These are phyloP conservation scores for Leptogaster cylindrica DNA, from an alignment of 2,888 invertebrate species.

Conservation along the genomic window DNA sequence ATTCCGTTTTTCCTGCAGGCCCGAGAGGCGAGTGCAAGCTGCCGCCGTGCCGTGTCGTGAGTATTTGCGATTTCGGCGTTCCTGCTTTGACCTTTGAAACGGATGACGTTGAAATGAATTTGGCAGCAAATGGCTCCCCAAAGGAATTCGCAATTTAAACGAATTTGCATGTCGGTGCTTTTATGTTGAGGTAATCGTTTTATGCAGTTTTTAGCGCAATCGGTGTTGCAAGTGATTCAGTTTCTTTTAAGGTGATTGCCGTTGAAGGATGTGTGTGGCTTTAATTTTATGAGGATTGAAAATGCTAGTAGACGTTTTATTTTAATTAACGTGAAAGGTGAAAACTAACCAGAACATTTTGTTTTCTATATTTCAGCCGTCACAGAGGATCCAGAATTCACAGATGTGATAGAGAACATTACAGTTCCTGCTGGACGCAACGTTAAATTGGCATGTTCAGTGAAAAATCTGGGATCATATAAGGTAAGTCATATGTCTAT, in stretches of 20 bases:
- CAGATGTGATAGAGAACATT: constrained; percentile 87
- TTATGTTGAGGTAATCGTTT: constrained; percentile 25
- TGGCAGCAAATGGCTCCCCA: constrained; percentile 28
- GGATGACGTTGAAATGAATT: constrained; percentile 32
- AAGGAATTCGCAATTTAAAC: constrained; percentile 34
- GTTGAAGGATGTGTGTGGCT: background rate
- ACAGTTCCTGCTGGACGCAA: constrained; percentile 73
- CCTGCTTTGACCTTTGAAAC: constrained; percentile 20
- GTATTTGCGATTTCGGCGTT: background rate
- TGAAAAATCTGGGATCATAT: constrained; percentile 62
- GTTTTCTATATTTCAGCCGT: constrained; percentile 76
- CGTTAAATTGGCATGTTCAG: constrained; percentile 62
- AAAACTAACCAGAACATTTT: too few species aligned
- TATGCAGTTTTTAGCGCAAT: constrained; percentile 17
- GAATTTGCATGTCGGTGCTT: constrained; percentile 34
- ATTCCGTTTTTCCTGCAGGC: constrained; percentile 9
- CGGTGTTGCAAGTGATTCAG: constrained; percentile 5
- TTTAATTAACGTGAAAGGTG: too few species aligned
- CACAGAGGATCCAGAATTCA: constrained; percentile 86
- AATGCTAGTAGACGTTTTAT: background rate
- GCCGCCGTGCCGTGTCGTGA: background rate
- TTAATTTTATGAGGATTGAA: too few species aligned
- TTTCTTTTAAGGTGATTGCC: constrained; percentile 2
- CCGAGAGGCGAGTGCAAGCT: background rate
- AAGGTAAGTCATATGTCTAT: constrained; percentile 55